phyloP scores from a whole-genome alignment of 37 sponge, comb jelly and placozoan genomes.

The Aplysina aerophoba region DNA sequence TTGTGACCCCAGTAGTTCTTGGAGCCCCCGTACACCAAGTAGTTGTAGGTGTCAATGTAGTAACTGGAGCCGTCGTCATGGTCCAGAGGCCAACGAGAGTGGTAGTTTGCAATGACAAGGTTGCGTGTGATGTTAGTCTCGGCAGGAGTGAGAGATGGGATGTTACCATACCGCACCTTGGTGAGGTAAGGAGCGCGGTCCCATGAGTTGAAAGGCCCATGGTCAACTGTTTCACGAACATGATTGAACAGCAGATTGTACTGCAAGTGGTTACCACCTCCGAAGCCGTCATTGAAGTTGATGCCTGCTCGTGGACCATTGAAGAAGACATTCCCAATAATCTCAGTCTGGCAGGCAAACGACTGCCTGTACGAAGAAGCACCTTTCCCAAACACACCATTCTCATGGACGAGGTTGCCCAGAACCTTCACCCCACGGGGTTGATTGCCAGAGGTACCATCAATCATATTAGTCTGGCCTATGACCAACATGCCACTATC shows the following conservation, averaged over 20 bases:
- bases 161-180: constrained; percentile 35
- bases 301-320: constrained; percentile 85
- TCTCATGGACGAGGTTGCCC: constrained; percentile 69
- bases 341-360: constrained; percentile 55
- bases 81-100: constrained; percentile 60
- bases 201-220: constrained; percentile 81
- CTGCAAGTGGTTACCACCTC: constrained; percentile 55
- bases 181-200: constrained; percentile 70
- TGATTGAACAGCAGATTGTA: constrained; percentile 74
- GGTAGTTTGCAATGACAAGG: constrained; percentile 71
- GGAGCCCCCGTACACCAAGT: constrained; percentile 57
- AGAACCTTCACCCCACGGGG: constrained; percentile 57
- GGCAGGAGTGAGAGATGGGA: constrained; percentile 38
- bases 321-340: constrained; percentile 75
- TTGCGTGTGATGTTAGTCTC: constrained; percentile 49
- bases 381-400: constrained; percentile 74
- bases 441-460: constrained; percentile 71
- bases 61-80: constrained; percentile 81
- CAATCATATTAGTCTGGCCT: constrained; percentile 47
- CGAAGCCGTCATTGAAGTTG: constrained; percentile 88
- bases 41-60: constrained; percentile 65
- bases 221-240: constrained; percentile 73
- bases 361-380: constrained; percentile 66
- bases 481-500: constrained; percentile 35
- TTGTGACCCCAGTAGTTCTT: constrained; percentile 68